Percentiles rank a stretch among this genome's conserved stretches.
These are phyloP conservation scores for Dinomys branickii DNA, from an alignment of 2,113 vertebrate species.

Conservation along the genomic window DNA sequence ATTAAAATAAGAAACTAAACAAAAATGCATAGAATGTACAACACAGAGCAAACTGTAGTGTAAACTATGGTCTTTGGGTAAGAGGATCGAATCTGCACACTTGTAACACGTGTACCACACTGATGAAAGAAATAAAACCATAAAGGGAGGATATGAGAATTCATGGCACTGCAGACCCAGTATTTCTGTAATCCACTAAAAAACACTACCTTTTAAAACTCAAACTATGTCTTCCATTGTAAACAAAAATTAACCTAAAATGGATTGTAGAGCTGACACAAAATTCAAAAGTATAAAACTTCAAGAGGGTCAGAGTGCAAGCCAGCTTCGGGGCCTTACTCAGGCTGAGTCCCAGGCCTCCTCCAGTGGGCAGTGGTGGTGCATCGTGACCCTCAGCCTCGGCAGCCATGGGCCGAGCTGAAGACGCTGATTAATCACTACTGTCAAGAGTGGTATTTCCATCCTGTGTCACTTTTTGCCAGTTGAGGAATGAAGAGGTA, in stretches of 20 bases:
- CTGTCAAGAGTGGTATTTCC: slow-evolving; percentile 93
- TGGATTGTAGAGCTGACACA: not conserved
- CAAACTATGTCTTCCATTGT: not conserved
- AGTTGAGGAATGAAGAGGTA: slow-evolving; percentile 89
- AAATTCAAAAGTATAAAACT: not conserved
- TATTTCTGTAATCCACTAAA: not conserved
- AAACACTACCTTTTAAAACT: not conserved
- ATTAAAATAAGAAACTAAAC: too few species aligned
- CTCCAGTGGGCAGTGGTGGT: too few species aligned
- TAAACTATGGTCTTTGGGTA: not conserved
- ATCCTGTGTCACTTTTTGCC: slow-evolving; percentile 89
- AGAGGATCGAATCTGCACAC: not conserved
- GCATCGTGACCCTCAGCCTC: too few species aligned
- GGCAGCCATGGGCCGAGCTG: too few species aligned
- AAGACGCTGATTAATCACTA: slow-evolving; percentile 93
- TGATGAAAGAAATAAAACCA: not conserved
- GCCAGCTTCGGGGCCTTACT: too few species aligned
- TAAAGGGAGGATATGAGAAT: not conserved
- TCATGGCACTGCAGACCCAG: not conserved
- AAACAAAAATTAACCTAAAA: not conserved
- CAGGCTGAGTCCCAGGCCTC: too few species aligned
- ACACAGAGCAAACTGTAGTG: not conserved
- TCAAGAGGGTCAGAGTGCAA: too few species aligned
- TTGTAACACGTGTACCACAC: not conserved
- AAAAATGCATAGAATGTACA: not conserved